Evolutionary conservation across 2,888 invertebrate genomes (phyloP).

Genomic region (Orthosia gracilis): DNA sequence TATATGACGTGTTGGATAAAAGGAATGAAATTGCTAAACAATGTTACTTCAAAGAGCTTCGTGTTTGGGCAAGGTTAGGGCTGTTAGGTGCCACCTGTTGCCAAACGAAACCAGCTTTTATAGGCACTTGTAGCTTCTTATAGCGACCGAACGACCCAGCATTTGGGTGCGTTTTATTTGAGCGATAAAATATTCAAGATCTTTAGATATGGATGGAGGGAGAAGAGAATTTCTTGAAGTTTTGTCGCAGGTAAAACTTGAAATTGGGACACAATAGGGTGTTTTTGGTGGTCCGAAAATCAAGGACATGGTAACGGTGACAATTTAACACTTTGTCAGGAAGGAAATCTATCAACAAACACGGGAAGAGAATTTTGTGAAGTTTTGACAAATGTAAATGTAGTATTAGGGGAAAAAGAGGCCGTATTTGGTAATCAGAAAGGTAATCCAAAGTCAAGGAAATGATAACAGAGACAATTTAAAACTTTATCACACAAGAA

Average conservation of each 20-base stretch:
- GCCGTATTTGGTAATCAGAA: not conserved
- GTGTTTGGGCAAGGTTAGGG: constrained; percentile 54
- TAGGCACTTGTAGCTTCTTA: constrained; percentile 60
- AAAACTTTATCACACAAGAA: not conserved
- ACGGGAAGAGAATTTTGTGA: constrained; percentile 2
- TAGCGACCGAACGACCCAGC: constrained; percentile 25
- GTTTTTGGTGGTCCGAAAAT: not conserved
- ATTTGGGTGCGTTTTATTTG: constrained; percentile 46
- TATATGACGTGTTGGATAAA: constrained; percentile 35
- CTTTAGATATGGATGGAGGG: constrained; percentile 1
- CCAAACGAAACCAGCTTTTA: constrained; percentile 55
- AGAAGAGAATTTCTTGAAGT: not conserved
- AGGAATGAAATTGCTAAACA: constrained; percentile 44
- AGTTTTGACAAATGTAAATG: not conserved
- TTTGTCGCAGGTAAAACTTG: not conserved
- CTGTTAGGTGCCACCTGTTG: constrained; percentile 63
- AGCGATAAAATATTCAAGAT: constrained; percentile 44
- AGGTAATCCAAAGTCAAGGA: too few relatives aligned
- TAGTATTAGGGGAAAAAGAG: not conserved
- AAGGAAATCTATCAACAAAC: constrained; percentile 41
- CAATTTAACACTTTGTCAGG: not conserved
- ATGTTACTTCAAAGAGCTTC: constrained; percentile 56
- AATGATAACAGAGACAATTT: not conserved
- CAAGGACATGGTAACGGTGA: not conserved
- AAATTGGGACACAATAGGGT: not conserved